phyloP scores from a whole-genome alignment of 2,113 vertebrate genomes.

The Cynocephalus volans region DNA sequence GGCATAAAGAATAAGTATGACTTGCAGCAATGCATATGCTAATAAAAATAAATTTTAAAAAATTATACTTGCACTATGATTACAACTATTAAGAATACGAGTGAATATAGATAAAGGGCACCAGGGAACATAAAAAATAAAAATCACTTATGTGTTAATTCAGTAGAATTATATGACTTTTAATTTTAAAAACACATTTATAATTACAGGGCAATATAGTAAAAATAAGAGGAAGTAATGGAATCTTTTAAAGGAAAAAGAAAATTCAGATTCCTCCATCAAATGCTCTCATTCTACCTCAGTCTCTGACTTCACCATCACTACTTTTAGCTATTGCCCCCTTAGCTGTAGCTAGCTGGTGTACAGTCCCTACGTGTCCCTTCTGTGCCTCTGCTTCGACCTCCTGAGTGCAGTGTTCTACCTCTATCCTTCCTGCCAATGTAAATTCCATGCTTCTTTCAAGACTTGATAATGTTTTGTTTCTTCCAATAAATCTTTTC shows the following conservation, averaged over 20 bases:
- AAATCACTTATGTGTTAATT: background rate
- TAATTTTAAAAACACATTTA: background rate
- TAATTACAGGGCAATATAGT: constrained; percentile 14
- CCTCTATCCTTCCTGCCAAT: background rate
- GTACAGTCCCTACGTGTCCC: background rate
- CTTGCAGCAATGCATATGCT: no score
- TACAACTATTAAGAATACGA: constrained; percentile 18
- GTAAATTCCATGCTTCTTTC: background rate
- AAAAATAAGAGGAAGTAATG: constrained; percentile 14
- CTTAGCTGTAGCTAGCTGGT: background rate
- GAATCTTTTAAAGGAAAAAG: background rate
- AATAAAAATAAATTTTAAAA: no score
- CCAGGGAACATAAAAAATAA: background rate
- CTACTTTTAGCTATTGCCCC: background rate
- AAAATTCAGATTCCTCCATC: constrained; percentile 8
- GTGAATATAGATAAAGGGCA: background rate
- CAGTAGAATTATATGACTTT: background rate
- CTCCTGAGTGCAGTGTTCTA: background rate
- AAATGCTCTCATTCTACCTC: constrained; percentile 3
- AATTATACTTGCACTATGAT: background rate
- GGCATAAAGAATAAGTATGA: no score
- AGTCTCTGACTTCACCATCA: background rate
- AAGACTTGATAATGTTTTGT: constrained; percentile 31
- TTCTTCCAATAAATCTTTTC: constrained; percentile 38
- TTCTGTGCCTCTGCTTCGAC: background rate